phyloP scores from a whole-genome alignment of 1,140 invertebrate genomes.

The Lutraria rhynchaena region DNA sequence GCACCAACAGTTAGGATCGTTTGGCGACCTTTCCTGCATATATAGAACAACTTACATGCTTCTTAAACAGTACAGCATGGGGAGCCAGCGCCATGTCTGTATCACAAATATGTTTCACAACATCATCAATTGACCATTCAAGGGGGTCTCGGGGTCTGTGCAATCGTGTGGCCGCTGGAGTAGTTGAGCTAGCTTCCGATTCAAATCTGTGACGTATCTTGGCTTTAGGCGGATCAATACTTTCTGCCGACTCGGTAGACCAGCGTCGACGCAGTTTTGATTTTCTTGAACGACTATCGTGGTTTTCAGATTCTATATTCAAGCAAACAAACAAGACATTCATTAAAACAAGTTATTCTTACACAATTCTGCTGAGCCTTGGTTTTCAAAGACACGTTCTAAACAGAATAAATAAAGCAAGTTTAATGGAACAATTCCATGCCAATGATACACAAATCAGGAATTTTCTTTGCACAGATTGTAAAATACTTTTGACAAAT shows the following conservation, averaged over 20 bases:
- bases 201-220: constrained; percentile 64
- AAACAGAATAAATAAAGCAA: too few species aligned
- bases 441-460: too few species aligned
- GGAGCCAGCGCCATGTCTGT: constrained; percentile 91
- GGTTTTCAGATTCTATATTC: constrained; percentile 58
- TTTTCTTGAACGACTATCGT: constrained; percentile 37
- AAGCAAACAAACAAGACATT: background rate
- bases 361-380: too few species aligned
- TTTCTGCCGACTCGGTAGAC: constrained; percentile 81
- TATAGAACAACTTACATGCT: constrained; percentile 90
- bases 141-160: constrained; percentile 83
- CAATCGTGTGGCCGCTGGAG: constrained; percentile 80
- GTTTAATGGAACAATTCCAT: too few species aligned
- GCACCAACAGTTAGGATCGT: too few species aligned
- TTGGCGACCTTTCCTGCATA: too few species aligned
- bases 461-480: too few species aligned
- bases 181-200: constrained; percentile 79
- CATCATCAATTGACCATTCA: constrained; percentile 97
- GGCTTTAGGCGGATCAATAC: constrained; percentile 58
- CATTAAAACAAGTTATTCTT: background rate
- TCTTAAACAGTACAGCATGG: constrained; percentile 95
- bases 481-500: too few species aligned
- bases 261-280: constrained; percentile 75
- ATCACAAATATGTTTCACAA: constrained; percentile 93
- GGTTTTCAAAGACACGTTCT: too few species aligned